These are phyloP conservation scores for Drosophila oshimai DNA, from an alignment of 1,140 invertebrate genomes.

Conservation along the genomic window DNA sequence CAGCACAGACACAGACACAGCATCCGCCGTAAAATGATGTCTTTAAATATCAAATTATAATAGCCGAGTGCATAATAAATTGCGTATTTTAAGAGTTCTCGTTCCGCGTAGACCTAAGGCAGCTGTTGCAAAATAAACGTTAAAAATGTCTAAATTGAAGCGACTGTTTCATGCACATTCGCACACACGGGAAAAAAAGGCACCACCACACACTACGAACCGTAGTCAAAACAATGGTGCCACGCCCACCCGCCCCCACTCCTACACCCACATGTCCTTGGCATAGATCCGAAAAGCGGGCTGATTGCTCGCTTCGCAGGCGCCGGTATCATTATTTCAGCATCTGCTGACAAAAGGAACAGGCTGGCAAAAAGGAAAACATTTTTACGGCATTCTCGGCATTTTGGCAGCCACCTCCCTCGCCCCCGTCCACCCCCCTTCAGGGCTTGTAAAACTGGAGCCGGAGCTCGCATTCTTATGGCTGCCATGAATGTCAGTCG, in stretches of 20 bases:
- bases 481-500: slow-evolving; percentile 36
- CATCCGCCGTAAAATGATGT: slow-evolving; percentile 39
- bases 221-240: slow-evolving; percentile 58
- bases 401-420: slow-evolving; percentile 21
- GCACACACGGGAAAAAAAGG: not conserved
- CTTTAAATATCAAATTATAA: slow-evolving; percentile 57
- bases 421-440: slow-evolving; percentile 5
- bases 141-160: slow-evolving; percentile 53
- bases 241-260: not conserved
- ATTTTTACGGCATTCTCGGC: slow-evolving; percentile 41
- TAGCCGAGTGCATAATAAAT: slow-evolving; percentile 39
- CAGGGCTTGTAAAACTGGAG: slow-evolving; percentile 27
- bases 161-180: slow-evolving; percentile 7
- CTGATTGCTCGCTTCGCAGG: slow-evolving; percentile 70
- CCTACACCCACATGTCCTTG: slow-evolving; percentile 54
- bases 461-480: slow-evolving; percentile 48
- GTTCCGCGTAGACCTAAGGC: slow-evolving; percentile 56
- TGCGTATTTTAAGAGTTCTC: slow-evolving; percentile 56
- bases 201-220: not conserved
- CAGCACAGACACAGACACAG: not conserved
- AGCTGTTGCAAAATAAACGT: slow-evolving; percentile 74
- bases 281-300: slow-evolving; percentile 51
- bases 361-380: slow-evolving; percentile 15
- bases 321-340: slow-evolving; percentile 51
- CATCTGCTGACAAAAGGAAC: slow-evolving; percentile 36